Evolutionary conservation across 2,888 invertebrate species (phyloP).

Genomic region (Agrochola lychnidis): DNA sequence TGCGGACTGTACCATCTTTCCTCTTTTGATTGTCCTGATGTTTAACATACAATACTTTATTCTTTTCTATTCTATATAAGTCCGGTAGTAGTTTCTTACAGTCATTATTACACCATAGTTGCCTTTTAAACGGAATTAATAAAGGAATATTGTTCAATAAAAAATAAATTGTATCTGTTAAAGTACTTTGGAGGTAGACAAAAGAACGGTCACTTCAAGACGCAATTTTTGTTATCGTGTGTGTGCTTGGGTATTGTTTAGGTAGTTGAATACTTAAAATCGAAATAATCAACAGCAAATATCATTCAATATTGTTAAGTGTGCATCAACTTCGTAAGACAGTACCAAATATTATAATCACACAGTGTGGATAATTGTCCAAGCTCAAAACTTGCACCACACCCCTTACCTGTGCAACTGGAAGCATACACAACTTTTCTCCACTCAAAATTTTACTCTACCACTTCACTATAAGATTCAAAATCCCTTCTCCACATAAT

Average conservation of each 20-base stretch:
- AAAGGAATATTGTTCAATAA: too few relatives aligned
- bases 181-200: background rate
- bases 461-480: conserved; percentile 7
- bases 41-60: background rate
- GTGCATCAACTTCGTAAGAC: too few relatives aligned
- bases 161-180: background rate
- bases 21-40: background rate
- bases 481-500: background rate
- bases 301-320: too few relatives aligned
- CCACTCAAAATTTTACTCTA: conserved; percentile 33
- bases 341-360: background rate
- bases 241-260: background rate
- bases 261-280: background rate
- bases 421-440: conserved; percentile 22
- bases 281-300: background rate
- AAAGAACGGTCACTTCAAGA: background rate
- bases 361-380: background rate
- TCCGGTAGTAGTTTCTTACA: background rate
- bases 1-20: too few relatives aligned
- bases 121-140: too few relatives aligned
- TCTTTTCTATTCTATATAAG: background rate
- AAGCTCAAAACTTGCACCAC: conserved; percentile 32
- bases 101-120: too few relatives aligned
- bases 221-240: background rate
- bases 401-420: conserved; percentile 55